Conservation (phyloP, 1,140 invertebrate species). For the Cyrtorhinus lividipennis region DNA sequence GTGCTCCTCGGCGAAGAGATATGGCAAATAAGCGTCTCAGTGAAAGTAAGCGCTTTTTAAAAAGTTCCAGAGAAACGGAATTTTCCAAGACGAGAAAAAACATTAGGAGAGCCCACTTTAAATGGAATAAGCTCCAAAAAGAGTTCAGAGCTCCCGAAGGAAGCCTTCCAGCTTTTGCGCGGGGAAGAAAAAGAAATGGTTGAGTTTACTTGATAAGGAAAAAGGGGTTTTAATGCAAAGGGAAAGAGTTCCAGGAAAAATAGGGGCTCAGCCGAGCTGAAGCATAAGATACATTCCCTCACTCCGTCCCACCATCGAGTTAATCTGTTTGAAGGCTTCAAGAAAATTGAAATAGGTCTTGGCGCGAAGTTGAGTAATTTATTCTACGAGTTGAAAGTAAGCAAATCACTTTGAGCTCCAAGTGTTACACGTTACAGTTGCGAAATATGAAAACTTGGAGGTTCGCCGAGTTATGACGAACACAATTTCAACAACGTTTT, state of each 20-base stretch:
- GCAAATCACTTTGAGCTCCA: background rate
- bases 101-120: background rate
- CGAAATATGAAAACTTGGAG: too few species aligned
- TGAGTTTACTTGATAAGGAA: background rate
- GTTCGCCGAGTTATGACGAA: too few species aligned
- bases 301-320: background rate
- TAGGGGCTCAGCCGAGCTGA: background rate
- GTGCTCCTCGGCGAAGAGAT: too few species aligned
- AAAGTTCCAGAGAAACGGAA: too few species aligned
- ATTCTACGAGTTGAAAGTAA: background rate
- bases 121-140: background rate
- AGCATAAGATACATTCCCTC: background rate
- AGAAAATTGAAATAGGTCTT: background rate
- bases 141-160: background rate
- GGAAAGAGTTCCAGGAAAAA: background rate
- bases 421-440: too few species aligned
- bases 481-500: too few species aligned
- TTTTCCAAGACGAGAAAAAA: too few species aligned
- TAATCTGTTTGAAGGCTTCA: background rate
- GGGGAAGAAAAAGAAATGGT: background rate
- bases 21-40: too few species aligned
- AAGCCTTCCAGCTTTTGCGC: background rate
- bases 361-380: background rate
- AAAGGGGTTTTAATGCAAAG: background rate
- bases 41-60: too few species aligned